phyloP scores from a whole-genome alignment of 1,140 invertebrate species.

The Heterodera schachtii region DNA sequence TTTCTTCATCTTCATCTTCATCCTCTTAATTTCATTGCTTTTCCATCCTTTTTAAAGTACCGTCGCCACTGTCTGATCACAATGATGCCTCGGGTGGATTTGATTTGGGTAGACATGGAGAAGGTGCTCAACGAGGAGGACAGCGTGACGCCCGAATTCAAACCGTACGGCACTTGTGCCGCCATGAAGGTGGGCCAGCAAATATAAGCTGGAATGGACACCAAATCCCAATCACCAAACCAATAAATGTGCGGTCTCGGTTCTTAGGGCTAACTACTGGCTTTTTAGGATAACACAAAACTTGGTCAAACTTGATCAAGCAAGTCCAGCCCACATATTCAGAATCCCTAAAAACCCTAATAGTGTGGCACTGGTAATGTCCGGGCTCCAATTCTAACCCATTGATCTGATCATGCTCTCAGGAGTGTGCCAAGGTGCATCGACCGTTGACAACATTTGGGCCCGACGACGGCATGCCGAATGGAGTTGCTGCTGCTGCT shows the following conservation, averaged over 20 bases:
- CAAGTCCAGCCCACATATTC: too few species aligned
- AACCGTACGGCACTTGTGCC: slow-evolving; percentile 25
- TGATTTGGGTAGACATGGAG: slow-evolving; percentile 24
- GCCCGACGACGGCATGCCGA: background rate
- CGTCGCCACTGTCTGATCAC: slow-evolving; percentile 32
- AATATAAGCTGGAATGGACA: too few species aligned
- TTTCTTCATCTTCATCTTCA: too few species aligned
- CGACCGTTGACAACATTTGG: slow-evolving; percentile 25
- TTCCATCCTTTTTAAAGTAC: slow-evolving; percentile 17
- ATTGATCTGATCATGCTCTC: background rate
- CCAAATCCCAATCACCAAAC: too few species aligned
- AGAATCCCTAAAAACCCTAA: too few species aligned
- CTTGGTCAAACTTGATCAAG: too few species aligned
- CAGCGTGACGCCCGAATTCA: slow-evolving; percentile 1
- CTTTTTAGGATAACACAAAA: too few species aligned
- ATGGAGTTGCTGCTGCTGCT: background rate
- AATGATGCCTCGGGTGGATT: slow-evolving; percentile 10
- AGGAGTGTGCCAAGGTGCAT: slow-evolving; percentile 40
- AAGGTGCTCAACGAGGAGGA: slow-evolving; percentile 7
- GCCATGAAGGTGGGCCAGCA: background rate
- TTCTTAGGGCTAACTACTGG: too few species aligned
- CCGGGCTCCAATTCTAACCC: background rate
- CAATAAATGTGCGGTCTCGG: too few species aligned
- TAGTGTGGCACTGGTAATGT: too few species aligned
- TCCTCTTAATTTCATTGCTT: background rate